Percentiles rank a stretch among this genome's conserved stretches.
Conservation (phyloP, 1,140 invertebrate genomes). For the Drosophila oshimai region DNA sequence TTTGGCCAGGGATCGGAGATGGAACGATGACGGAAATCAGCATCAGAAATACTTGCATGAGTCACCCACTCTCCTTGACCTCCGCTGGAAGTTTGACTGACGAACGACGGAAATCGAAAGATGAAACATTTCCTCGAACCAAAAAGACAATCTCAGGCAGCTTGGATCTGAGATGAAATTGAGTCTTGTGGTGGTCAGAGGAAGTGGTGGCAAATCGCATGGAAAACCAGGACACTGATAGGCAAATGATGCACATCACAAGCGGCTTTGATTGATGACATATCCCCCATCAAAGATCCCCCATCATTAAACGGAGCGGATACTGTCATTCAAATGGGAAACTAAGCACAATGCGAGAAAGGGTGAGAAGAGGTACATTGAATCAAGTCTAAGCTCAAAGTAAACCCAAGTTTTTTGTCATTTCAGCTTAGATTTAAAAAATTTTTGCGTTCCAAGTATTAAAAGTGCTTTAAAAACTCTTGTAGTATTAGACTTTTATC, state of each 20-base stretch:
- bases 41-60: slow-evolving; percentile 53
- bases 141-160: slow-evolving; percentile 32
- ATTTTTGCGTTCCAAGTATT: too few relatives aligned
- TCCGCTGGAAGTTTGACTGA: slow-evolving; percentile 38
- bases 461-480: too few relatives aligned
- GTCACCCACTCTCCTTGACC: slow-evolving; percentile 10
- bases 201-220: slow-evolving; percentile 13
- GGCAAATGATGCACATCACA: slow-evolving; percentile 39
- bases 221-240: slow-evolving; percentile 17
- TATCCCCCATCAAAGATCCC: neutral
- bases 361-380: neutral
- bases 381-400: neutral
- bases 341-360: neutral
- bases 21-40: slow-evolving; percentile 12
- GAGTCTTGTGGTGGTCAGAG: neutral
- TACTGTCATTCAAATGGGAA: slow-evolving; percentile 12
- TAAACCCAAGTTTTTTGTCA: too few relatives aligned
- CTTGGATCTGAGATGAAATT: neutral
- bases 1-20: neutral
- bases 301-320: neutral
- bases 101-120: slow-evolving; percentile 39
- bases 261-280: slow-evolving; percentile 37
- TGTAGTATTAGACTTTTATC: too few relatives aligned
- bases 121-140: slow-evolving; percentile 20
- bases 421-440: too few relatives aligned